A percentile compares a stretch with the other conserved stretches of the same genome.
phyloP scores from a whole-genome alignment of 2,797 vertebrate species.

The Morus bassanus region DNA sequence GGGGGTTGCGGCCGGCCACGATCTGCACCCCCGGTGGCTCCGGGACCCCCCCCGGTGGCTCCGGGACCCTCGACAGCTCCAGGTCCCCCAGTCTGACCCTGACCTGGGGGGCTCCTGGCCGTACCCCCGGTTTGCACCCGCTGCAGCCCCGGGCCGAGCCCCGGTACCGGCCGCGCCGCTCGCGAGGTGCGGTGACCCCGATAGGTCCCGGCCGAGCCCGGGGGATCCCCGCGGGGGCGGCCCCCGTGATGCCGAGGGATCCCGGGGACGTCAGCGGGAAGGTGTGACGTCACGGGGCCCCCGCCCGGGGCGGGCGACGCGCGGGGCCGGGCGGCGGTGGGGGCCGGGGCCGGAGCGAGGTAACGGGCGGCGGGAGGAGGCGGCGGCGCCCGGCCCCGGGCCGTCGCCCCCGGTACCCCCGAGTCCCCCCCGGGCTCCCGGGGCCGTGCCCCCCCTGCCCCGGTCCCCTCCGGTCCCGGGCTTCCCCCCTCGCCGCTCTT shows the following conservation, averaged over 20 bases:
- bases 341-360: neutral
- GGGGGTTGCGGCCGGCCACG: fast-evolving
- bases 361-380: neutral
- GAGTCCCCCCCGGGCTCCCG: neutral
- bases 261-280: constrained; percentile 67
- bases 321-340: neutral
- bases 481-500: neutral
- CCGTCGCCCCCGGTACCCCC: neutral
- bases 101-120: neutral
- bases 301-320: neutral
- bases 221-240: neutral
- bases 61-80: no score
- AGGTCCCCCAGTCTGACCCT: fast-evolving
- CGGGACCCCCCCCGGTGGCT: no score
- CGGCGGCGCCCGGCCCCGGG: neutral
- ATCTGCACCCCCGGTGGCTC: fast-evolving
- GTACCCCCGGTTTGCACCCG: neutral
- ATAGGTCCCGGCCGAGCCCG: neutral
- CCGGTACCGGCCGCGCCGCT: neutral
- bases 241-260: constrained; percentile 61
- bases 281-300: constrained; percentile 39
- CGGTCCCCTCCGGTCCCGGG: neutral
- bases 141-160: neutral
- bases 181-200: neutral
- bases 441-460: neutral